A percentile compares a stretch with the other conserved stretches of the same genome.
Conservation (phyloP, 2,888 invertebrate species). For the Hemistola chrysoprasaria region DNA sequence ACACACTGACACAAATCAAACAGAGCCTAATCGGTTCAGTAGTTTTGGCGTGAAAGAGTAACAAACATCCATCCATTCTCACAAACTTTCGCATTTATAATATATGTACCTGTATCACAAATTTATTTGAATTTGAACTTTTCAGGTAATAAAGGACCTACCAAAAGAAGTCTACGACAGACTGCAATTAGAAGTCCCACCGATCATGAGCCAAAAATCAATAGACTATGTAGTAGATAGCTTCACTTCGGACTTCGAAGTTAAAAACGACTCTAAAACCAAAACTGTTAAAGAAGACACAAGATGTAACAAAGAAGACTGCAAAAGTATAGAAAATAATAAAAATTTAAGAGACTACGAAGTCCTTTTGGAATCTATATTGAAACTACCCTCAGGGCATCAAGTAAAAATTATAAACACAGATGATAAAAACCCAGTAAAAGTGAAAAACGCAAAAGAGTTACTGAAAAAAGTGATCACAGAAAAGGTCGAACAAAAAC, state of each 20-base stretch:
- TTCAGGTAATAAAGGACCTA: neutral
- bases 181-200: constrained; percentile 48
- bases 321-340: constrained; percentile 7
- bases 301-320: constrained; percentile 1
- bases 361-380: constrained; percentile 63
- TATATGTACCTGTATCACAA: no score
- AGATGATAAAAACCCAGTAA: constrained; percentile 34
- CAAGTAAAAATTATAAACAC: constrained; percentile 60
- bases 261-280: no score
- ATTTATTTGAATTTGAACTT: no score
- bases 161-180: constrained; percentile 16
- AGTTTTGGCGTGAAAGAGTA: no score
- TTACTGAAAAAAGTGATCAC: constrained; percentile 54
- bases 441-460: constrained; percentile 42
- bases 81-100: no score
- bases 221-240: constrained; percentile 72
- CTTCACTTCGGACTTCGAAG: constrained; percentile 48
- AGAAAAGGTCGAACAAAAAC: constrained; percentile 47
- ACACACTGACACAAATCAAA: no score
- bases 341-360: constrained; percentile 53
- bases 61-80: no score
- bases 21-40: no score
- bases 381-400: constrained; percentile 64
- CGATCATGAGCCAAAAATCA: constrained; percentile 74
- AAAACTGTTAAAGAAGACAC: constrained; percentile 6